phyloP scores from a whole-genome alignment of 2,113 vertebrate genomes.

The Ammodramus savannarum region DNA sequence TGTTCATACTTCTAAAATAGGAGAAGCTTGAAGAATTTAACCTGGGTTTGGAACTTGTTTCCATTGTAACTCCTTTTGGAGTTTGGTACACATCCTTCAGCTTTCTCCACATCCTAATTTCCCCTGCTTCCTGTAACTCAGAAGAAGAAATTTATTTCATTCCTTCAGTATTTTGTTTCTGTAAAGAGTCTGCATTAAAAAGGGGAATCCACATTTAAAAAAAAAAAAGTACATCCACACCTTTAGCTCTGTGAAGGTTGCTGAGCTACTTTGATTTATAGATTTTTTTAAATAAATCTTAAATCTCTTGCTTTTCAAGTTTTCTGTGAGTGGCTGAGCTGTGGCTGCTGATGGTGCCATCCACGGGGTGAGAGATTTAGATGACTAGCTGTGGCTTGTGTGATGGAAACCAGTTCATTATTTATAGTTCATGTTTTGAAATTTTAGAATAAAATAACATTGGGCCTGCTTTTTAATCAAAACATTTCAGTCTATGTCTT shows the following conservation, averaged over 20 bases:
- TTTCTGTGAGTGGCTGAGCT: background rate
- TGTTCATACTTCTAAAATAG: background rate
- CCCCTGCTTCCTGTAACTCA: background rate
- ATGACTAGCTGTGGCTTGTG: background rate
- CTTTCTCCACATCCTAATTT: background rate
- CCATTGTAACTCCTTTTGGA: background rate
- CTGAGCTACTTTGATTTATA: conserved; percentile 12
- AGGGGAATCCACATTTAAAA: background rate
- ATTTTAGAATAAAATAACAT: background rate
- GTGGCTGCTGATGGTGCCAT: background rate
- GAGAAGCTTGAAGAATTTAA: background rate
- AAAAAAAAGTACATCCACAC: background rate
- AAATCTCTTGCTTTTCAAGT: background rate
- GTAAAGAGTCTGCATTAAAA: background rate
- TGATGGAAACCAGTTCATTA: background rate
- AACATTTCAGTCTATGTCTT: background rate
- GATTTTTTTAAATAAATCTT: background rate
- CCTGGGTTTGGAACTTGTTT: background rate
- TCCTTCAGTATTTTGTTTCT: background rate
- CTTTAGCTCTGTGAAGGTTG: background rate
- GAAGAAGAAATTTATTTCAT: background rate
- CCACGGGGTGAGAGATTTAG: background rate
- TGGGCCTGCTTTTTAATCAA: background rate
- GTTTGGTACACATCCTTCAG: background rate
- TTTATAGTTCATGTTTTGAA: conserved; percentile 13